These are phyloP conservation scores for Drosophila trapezifrons DNA, from an alignment of 1,140 invertebrate genomes.

Conservation along the genomic window DNA sequence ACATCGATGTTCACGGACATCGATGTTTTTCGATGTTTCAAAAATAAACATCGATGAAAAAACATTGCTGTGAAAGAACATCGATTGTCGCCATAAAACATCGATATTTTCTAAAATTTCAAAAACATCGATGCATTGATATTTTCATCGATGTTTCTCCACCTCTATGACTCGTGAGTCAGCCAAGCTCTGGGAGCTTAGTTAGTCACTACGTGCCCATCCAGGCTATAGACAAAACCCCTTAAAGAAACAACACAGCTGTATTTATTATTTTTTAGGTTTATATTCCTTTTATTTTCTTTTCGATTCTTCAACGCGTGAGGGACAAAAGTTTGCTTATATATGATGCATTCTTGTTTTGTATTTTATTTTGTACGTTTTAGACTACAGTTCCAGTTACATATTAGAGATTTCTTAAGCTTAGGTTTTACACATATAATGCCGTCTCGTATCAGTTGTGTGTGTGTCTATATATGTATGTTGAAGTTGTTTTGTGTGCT, in stretches of 20 bases:
- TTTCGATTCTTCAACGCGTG: slow-evolving; percentile 46
- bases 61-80: too few species aligned
- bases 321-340: slow-evolving; percentile 47
- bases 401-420: slow-evolving; percentile 34
- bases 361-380: slow-evolving; percentile 47
- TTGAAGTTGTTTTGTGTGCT: background rate
- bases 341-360: slow-evolving; percentile 32
- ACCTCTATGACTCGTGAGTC: too few species aligned
- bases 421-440: slow-evolving; percentile 36
- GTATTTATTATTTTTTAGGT: slow-evolving; percentile 11
- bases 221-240: too few species aligned
- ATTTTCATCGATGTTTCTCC: too few species aligned
- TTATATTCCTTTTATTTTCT: slow-evolving; percentile 43
- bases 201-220: too few species aligned
- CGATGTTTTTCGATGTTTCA: too few species aligned
- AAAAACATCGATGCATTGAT: too few species aligned
- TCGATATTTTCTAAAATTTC: too few species aligned
- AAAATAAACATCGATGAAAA: too few species aligned
- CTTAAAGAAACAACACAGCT: background rate
- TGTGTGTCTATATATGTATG: slow-evolving; percentile 7
- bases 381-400: slow-evolving; percentile 43
- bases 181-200: too few species aligned
- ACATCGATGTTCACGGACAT: too few species aligned
- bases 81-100: too few species aligned
- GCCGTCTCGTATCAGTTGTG: slow-evolving; percentile 11